Base-by-base conservation (phyloP, 2,888 invertebrate species). In the Dascillus cervinus region DNA sequence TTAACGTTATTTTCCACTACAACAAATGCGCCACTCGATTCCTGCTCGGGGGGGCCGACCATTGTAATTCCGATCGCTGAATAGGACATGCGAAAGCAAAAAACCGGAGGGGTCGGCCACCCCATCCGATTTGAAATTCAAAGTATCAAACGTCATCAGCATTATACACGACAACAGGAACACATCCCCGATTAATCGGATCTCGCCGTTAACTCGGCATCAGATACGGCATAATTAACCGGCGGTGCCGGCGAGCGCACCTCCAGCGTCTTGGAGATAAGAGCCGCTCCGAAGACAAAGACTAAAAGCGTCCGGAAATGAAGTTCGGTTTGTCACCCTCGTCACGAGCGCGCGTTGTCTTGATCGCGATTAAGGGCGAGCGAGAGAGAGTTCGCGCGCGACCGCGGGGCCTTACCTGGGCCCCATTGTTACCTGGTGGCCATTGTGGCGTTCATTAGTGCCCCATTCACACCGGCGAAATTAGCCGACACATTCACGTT, bases 41-140 rank as follows among this genome's bases (percentile, higher is more conserved):
- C 39, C 36, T 39, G 27, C 35, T 20, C 34, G 35, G 35, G 44
- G 40, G 39, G 45, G 42, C 37, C 44, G 43, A 39, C 46, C 46
- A 47, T 49, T 46, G 47, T 47, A 47, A 49, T 49, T 44, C 46
- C 40, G 44, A 39, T 40, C 39, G 33, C 12, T 40, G 40, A 40
- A 40, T 40, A 32, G 36, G 27, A 37, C 29, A 30, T 26, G 33
- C 28, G 37, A 36, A 36, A 37, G 33, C n/a, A n/a, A 26, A 34
- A 22, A 33, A 29, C 34, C 29, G 23, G 31, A 36, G 42, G 36
- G 33, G 31, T 30, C 36, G 22, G 17, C 32, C 39, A 30, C 41
- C 51, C 52, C 44, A 37, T 39, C 46, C 51, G 50, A 56, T 56
- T 56, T 56, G 55, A 56, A 56, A 54, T 55, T 55, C 55, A 56